phyloP scores from a whole-genome alignment of 2,888 invertebrate genomes.

The Acronicta aceris region DNA sequence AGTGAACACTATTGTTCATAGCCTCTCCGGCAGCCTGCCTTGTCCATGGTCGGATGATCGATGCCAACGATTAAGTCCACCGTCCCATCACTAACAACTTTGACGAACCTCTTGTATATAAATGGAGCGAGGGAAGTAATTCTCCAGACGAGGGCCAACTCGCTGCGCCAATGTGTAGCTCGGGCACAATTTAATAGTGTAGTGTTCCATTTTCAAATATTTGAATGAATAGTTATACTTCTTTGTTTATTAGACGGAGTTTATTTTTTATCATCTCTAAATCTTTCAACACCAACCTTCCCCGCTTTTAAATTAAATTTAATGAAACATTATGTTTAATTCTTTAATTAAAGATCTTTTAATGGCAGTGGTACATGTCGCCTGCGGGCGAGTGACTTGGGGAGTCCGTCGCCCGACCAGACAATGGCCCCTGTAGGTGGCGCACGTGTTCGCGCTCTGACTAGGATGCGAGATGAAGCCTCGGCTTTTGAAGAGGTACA shows the following conservation, averaged over 20 bases:
- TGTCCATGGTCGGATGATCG: background rate
- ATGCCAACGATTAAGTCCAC: slow-evolving; percentile 35
- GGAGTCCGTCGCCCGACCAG: too few species aligned
- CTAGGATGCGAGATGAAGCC: too few species aligned
- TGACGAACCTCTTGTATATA: slow-evolving; percentile 36
- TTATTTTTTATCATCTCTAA: too few species aligned
- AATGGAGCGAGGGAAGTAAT: slow-evolving; percentile 38
- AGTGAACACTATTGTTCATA: slow-evolving; percentile 15
- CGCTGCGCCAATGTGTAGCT: background rate
- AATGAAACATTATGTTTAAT: too few species aligned
- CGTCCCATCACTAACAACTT: slow-evolving; percentile 38
- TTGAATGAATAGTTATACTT: background rate
- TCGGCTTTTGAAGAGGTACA: too few species aligned
- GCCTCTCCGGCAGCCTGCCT: background rate
- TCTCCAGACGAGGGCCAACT: slow-evolving; percentile 11
- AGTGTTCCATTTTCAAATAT: slow-evolving; percentile 1
- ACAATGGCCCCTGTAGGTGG: too few species aligned
- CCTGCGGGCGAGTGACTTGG: too few species aligned
- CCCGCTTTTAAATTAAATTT: too few species aligned
- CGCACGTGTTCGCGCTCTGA: too few species aligned
- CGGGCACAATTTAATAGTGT: background rate
- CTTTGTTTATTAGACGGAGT: background rate
- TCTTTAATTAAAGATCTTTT: too few species aligned
- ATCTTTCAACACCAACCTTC: too few species aligned
- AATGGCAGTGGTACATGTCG: too few species aligned